A percentile compares a stretch with the other conserved stretches of the same genome.
phyloP scores from a whole-genome alignment of 2,888 invertebrate species.

The Trichopoda pennipes region DNA sequence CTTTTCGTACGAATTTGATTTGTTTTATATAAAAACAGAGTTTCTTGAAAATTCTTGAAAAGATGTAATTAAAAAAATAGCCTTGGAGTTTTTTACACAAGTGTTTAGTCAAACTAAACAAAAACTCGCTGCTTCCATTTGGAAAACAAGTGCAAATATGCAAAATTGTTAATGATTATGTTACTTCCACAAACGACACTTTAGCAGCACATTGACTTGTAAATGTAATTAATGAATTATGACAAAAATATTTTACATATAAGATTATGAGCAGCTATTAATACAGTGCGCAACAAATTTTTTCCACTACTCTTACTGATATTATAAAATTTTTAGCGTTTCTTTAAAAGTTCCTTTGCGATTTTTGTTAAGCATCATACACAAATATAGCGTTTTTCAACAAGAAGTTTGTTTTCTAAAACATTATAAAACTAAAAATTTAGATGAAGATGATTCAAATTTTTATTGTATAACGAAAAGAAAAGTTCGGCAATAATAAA shows the following conservation, averaged over 20 bases:
- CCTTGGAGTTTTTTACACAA: constrained; percentile 17
- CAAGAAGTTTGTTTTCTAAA: too few species aligned
- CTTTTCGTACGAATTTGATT: neutral
- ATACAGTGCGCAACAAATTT: neutral
- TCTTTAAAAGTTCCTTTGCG: too few species aligned
- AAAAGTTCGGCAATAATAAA: too few species aligned
- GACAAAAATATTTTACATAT: neutral
- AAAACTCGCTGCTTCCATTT: neutral
- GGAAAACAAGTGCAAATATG: constrained; percentile 32
- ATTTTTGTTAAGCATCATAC: too few species aligned
- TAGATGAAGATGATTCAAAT: too few species aligned
- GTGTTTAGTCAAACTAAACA: neutral
- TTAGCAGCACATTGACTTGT: constrained; percentile 1
- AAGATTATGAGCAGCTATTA: neutral
- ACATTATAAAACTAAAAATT: too few species aligned
- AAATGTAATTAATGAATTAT: constrained; percentile 35
- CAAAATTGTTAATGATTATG: constrained; percentile 21
- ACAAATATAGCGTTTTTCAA: too few species aligned
- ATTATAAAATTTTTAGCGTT: too few species aligned
- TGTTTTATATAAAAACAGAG: neutral
- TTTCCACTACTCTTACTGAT: too few species aligned
- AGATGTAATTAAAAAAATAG: constrained; percentile 39
- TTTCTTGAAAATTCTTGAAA: constrained; percentile 19
- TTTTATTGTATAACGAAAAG: too few species aligned
- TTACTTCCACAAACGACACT: constrained; percentile 3